phyloP scores from a whole-genome alignment of 2,888 invertebrate species.

The Thalpophila matura region DNA sequence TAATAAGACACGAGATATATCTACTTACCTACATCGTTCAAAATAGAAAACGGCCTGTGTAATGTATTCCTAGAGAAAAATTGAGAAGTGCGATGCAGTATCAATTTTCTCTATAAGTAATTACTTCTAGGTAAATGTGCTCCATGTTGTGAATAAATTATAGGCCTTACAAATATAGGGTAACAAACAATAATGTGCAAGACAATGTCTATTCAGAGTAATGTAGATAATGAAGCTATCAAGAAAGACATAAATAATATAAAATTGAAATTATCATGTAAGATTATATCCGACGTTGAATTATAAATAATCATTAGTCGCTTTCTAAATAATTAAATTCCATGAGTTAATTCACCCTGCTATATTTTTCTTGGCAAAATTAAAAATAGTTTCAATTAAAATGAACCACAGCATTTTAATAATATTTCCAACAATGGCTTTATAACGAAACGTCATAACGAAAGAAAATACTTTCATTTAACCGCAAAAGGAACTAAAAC shows the following conservation, averaged over 20 bases:
- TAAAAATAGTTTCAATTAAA: conserved; percentile 16
- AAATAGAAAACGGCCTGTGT: not conserved
- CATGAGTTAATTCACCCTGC: not conserved
- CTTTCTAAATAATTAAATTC: not conserved
- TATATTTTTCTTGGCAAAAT: not conserved
- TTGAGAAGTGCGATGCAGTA: conserved; percentile 3
- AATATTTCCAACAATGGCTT: conserved; percentile 33
- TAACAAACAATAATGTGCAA: not conserved
- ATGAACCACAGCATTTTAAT: conserved; percentile 37
- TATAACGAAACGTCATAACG: conserved; percentile 26
- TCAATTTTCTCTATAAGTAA: conserved; percentile 20
- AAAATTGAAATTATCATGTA: not conserved
- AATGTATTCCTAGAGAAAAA: not conserved
- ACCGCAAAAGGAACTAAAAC: conserved; percentile 60
- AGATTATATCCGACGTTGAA: not conserved
- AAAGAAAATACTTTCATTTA: conserved; percentile 51
- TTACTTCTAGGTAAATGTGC: conserved; percentile 15
- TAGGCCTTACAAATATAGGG: not conserved
- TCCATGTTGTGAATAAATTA: conserved; percentile 20
- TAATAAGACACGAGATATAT: no score
- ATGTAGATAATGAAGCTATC: not conserved
- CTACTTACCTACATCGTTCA: not conserved
- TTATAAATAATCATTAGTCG: not conserved
- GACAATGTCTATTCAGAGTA: not conserved
- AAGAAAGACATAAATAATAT: not conserved